phyloP scores from a whole-genome alignment of 2,113 vertebrate species.

The Dendropsophus ebraccatus region DNA sequence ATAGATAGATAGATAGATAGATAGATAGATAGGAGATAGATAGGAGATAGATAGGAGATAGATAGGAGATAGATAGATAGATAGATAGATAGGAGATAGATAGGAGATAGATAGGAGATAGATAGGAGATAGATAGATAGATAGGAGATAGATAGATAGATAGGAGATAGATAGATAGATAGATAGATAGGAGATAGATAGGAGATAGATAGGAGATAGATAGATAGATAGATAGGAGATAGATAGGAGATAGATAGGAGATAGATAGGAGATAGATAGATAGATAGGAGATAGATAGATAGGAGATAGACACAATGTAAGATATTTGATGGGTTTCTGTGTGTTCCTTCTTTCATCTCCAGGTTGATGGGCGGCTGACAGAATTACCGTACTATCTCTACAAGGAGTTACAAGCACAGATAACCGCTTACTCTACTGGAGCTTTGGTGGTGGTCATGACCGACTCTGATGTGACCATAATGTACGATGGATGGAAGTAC shows the following conservation, averaged over 20 bases:
- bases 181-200: no score
- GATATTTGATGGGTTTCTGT: not conserved
- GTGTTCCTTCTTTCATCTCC: not conserved
- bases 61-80: no score
- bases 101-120: not conserved
- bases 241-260: no score
- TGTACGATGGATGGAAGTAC: conserved; percentile 69
- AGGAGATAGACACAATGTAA: not conserved
- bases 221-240: no score
- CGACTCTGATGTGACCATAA: conserved; percentile 61
- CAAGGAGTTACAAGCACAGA: not conserved
- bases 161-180: no score
- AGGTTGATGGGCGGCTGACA: conserved; percentile 53
- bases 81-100: no score
- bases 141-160: not conserved
- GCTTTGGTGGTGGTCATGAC: conserved; percentile 64
- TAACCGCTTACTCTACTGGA: conserved; percentile 55
- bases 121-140: not conserved
- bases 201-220: not conserved
- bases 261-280: not conserved
- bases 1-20: not conserved
- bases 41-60: no score
- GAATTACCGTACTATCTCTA: conserved; percentile 49
- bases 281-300: not conserved
- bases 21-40: not conserved